A percentile compares a stretch with the other conserved stretches of the same genome.
Evolutionary conservation across 2,888 invertebrate species (phyloP).

Genomic region (Branchinecta sandiegonensis): DNA sequence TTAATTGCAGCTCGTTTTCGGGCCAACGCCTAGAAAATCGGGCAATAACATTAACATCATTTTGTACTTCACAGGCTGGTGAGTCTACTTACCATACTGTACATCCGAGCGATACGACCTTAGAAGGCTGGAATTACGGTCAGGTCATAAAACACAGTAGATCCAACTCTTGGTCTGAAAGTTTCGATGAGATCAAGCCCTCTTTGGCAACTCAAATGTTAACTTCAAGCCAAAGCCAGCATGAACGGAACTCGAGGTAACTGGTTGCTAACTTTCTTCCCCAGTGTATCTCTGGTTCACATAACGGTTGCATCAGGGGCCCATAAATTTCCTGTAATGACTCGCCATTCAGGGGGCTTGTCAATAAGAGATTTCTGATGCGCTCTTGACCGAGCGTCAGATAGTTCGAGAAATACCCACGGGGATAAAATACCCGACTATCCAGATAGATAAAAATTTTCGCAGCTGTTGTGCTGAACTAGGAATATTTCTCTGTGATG

Average conservation of each 20-base stretch:
- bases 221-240: background rate
- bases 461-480: too few species aligned
- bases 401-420: too few species aligned
- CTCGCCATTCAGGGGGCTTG: too few species aligned
- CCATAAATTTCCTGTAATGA: background rate
- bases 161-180: slow-evolving; percentile 76
- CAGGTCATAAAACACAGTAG: slow-evolving; percentile 49
- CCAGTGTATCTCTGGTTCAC: background rate
- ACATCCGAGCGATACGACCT: slow-evolving; percentile 59
- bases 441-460: too few species aligned
- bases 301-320: background rate
- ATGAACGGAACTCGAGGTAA: slow-evolving; percentile 1
- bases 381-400: too few species aligned
- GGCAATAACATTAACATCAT: too few species aligned
- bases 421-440: too few species aligned
- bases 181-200: slow-evolving; percentile 50
- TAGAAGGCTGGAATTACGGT: slow-evolving; percentile 60
- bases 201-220: background rate
- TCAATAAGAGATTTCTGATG: too few species aligned
- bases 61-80: slow-evolving; percentile 41
- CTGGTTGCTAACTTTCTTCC: background rate
- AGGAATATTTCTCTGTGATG: too few species aligned
- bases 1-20: too few species aligned
- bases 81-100: slow-evolving; percentile 84
- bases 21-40: too few species aligned